Evolutionary conservation across 2,797 vertebrate genomes (phyloP).

Genomic region (Gymnothorax javanicus): DNA sequence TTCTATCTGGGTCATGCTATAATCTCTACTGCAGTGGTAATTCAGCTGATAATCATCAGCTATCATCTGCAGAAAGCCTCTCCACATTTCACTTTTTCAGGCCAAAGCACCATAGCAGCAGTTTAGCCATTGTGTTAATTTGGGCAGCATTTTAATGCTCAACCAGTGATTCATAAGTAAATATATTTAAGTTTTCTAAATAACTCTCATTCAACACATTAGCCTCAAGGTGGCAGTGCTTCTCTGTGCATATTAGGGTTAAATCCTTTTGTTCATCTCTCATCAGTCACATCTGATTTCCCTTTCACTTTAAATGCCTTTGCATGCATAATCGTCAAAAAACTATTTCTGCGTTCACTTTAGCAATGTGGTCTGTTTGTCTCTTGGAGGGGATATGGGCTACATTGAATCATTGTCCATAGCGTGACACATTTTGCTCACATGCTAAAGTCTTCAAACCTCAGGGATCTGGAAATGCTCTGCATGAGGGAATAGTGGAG

Average conservation of each 20-base stretch:
- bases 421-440: no score
- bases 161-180: not conserved
- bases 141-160: not conserved
- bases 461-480: no score
- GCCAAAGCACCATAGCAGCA: not conserved
- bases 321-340: not conserved
- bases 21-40: not conserved
- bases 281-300: not conserved
- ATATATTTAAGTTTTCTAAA: not conserved
- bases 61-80: not conserved
- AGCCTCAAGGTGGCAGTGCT: slow-evolving; percentile 5
- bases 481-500: no score
- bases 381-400: not conserved
- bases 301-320: not conserved
- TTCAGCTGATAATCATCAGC: slow-evolving; percentile 1
- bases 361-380: not conserved
- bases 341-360: no score
- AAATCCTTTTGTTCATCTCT: not conserved
- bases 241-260: not conserved
- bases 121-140: not conserved
- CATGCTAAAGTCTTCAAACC: no score
- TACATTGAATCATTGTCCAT: no score
- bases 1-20: not conserved
- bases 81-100: not conserved
- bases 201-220: not conserved